These are phyloP conservation scores for Typhlichthys eigenmanni DNA, from an alignment of 2,797 vertebrate species.

Conservation along the genomic window DNA sequence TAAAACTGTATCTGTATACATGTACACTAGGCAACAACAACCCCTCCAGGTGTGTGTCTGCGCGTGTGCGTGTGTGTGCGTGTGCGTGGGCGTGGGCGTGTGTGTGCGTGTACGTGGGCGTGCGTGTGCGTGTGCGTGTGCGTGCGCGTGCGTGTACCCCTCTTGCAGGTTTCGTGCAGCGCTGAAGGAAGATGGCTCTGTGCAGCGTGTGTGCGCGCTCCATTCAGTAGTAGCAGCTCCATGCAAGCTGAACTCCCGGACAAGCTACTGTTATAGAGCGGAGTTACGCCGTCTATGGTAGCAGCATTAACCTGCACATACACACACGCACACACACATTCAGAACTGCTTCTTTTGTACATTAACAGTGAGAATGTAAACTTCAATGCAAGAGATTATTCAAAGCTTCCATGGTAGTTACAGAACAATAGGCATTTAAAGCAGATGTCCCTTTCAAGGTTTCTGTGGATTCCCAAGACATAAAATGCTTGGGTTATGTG, in stretches of 20 bases:
- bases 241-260: conserved; percentile 84
- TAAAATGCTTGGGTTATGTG: too few relatives aligned
- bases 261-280: conserved; percentile 89
- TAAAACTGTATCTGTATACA: not conserved
- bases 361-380: too few relatives aligned
- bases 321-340: conserved; percentile 7
- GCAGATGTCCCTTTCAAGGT: too few relatives aligned
- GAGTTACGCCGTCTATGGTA: conserved; percentile 92
- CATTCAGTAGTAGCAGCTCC: conserved; percentile 87
- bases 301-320: conserved; percentile 85
- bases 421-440: too few relatives aligned
- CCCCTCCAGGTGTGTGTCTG: not conserved
- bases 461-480: too few relatives aligned
- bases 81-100: too few relatives aligned
- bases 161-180: conserved; percentile 89
- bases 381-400: too few relatives aligned
- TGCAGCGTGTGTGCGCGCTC: conserved; percentile 63
- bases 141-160: conserved; percentile 65
- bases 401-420: too few relatives aligned
- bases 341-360: not conserved
- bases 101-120: not conserved
- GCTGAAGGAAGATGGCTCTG: conserved; percentile 73
- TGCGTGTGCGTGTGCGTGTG: not conserved
- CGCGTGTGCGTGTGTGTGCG: too few relatives aligned
- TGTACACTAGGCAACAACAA: not conserved